These are phyloP conservation scores for Aphaenogaster floridana DNA, from an alignment of 1,140 invertebrate genomes.

Conservation along the genomic window DNA sequence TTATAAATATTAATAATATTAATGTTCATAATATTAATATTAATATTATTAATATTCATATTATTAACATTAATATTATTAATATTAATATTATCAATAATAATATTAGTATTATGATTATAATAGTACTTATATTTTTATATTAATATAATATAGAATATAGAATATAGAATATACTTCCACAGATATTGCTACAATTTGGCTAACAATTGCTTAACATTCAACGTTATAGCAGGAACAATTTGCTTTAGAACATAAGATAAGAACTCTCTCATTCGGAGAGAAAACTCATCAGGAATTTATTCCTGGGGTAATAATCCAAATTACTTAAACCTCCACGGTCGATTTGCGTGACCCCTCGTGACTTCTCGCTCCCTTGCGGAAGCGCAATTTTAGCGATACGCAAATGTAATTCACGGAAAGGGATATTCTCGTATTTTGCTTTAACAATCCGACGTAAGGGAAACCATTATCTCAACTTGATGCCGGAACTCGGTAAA, in stretches of 20 bases:
- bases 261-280: not conserved
- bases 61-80: not conserved
- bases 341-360: conserved; percentile 45
- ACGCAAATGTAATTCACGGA: conserved; percentile 51
- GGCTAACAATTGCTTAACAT: not conserved
- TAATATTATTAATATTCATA: too few relatives aligned
- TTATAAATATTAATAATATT: too few relatives aligned
- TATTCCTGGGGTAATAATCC: conserved; percentile 40
- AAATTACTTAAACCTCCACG: conserved; percentile 41
- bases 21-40: too few relatives aligned
- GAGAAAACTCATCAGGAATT: conserved; percentile 28
- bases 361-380: not conserved
- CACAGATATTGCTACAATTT: not conserved
- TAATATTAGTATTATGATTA: not conserved
- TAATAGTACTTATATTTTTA: too few relatives aligned
- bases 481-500: conserved; percentile 34
- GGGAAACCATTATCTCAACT: conserved; percentile 22
- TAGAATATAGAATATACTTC: not conserved
- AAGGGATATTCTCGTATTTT: conserved; percentile 1
- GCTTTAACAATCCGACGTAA: conserved; percentile 33
- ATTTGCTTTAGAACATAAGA: conserved; percentile 12
- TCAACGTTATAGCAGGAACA: not conserved
- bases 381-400: conserved; percentile 45
- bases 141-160: not conserved
- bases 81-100: not conserved